Evolutionary conservation across 2,113 vertebrate species (phyloP).

Genomic region (Caranx melampygus): DNA sequence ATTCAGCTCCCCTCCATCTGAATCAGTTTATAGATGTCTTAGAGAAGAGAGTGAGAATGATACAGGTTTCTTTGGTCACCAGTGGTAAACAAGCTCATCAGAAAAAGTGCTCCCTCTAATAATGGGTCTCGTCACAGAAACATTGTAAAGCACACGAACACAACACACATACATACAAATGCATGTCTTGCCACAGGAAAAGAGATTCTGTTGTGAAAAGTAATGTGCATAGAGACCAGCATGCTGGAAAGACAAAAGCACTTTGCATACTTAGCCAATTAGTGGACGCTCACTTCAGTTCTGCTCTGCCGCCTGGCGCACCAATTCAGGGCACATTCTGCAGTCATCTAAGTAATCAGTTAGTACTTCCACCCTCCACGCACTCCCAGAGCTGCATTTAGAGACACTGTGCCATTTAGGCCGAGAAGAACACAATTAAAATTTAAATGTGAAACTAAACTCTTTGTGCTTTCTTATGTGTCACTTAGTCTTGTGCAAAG

Average conservation of each 20-base stretch:
- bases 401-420: slow-evolving; percentile 56
- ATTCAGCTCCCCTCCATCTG: too few relatives aligned
- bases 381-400: slow-evolving; percentile 46
- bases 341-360: slow-evolving; percentile 70
- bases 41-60: too few relatives aligned
- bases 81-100: too few relatives aligned
- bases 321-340: slow-evolving; percentile 60
- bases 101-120: too few relatives aligned
- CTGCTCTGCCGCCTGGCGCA: slow-evolving; percentile 52
- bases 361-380: slow-evolving; percentile 49
- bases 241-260: slow-evolving; percentile 47
- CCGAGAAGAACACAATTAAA: slow-evolving; percentile 64
- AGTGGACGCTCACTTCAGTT: slow-evolving; percentile 62
- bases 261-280: slow-evolving; percentile 78
- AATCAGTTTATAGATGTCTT: too few relatives aligned
- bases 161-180: too few relatives aligned
- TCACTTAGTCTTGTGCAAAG: slow-evolving; percentile 40
- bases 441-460: slow-evolving; percentile 57
- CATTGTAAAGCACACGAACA: too few relatives aligned
- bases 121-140: too few relatives aligned
- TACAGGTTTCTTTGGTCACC: too few relatives aligned
- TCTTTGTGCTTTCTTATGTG: slow-evolving; percentile 37
- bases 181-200: slow-evolving; percentile 9
- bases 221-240: slow-evolving; percentile 11
- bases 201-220: slow-evolving; percentile 25